These are phyloP conservation scores for Telmatherina bonti DNA, from an alignment of 2,797 vertebrate genomes.

Conservation along the genomic window DNA sequence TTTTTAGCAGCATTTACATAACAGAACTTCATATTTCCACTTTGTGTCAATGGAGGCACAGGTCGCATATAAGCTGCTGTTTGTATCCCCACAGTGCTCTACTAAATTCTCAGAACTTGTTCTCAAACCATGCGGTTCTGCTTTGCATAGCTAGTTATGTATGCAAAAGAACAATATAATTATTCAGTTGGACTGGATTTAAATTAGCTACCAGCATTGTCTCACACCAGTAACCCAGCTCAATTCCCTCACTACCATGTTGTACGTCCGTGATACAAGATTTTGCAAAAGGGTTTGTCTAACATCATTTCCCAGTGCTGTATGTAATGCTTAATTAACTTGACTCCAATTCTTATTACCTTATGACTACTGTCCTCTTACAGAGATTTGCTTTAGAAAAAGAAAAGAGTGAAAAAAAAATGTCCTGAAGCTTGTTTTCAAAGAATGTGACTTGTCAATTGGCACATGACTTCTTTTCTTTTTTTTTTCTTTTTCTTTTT, in stretches of 20 bases:
- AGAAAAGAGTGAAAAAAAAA: slow-evolving; percentile 53
- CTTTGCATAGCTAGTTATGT: slow-evolving; percentile 4
- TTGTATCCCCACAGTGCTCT: neutral
- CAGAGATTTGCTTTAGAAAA: slow-evolving; percentile 52
- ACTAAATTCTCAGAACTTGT: slow-evolving; percentile 2
- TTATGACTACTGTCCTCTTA: slow-evolving; percentile 36
- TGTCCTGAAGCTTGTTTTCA: slow-evolving; percentile 66
- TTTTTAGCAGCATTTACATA: neutral
- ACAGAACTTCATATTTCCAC: neutral
- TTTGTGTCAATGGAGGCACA: neutral
- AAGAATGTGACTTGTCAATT: slow-evolving; percentile 70
- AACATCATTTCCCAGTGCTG: slow-evolving; percentile 26
- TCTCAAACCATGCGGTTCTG: neutral
- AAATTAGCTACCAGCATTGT: slow-evolving; percentile 19
- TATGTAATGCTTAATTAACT: slow-evolving; percentile 64
- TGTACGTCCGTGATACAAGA: slow-evolving; percentile 32
- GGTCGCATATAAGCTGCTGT: neutral
- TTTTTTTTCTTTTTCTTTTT: too few relatives aligned
- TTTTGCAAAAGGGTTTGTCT: slow-evolving; percentile 37
- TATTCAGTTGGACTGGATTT: slow-evolving; percentile 39
- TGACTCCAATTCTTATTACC: slow-evolving; percentile 44
- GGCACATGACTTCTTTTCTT: slow-evolving; percentile 54
- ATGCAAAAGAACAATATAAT: slow-evolving; percentile 27
- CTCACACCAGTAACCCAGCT: slow-evolving; percentile 19
- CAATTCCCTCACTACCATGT: slow-evolving; percentile 18